Conservation (phyloP, 1,140 invertebrate species). For the Tribolium madens region DNA sequence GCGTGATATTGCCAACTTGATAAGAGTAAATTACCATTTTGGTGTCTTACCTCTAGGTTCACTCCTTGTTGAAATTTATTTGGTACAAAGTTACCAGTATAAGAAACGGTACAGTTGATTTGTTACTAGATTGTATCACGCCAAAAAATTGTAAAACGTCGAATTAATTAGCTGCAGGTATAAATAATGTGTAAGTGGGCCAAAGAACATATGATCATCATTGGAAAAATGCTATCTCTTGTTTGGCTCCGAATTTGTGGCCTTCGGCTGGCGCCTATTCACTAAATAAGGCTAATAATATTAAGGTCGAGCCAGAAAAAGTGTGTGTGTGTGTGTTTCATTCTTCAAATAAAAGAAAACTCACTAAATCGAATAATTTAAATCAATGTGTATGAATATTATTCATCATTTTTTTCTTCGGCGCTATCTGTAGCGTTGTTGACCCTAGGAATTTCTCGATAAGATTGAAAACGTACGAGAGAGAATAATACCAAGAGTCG, state of each 20-base stretch:
- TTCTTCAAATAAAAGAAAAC: constrained; percentile 5
- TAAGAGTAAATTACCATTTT: no score
- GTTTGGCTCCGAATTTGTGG: background rate
- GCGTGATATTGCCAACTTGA: no score
- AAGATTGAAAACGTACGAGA: constrained; percentile 32
- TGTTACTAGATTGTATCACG: background rate
- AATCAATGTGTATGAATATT: constrained; percentile 16
- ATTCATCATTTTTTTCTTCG: constrained; percentile 22
- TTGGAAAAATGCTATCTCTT: background rate
- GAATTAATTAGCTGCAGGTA: background rate
- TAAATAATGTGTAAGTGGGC: background rate
- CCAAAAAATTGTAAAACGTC: background rate
- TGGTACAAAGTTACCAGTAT: background rate
- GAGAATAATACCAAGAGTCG: constrained; percentile 1
- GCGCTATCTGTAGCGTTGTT: constrained; percentile 25
- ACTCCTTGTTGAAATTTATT: background rate
- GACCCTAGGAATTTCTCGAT: constrained; percentile 38
- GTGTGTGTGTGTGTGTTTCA: background rate
- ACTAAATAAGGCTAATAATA: constrained; percentile 35
- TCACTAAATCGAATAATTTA: constrained; percentile 28
- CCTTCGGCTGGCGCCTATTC: constrained; percentile 27
- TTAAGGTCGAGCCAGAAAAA: constrained; percentile 15
- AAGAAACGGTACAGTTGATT: background rate
- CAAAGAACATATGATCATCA: background rate
- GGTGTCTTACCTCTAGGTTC: background rate